phyloP scores from a whole-genome alignment of 2,113 vertebrate species.

The Herpetotheres cachinnans region DNA sequence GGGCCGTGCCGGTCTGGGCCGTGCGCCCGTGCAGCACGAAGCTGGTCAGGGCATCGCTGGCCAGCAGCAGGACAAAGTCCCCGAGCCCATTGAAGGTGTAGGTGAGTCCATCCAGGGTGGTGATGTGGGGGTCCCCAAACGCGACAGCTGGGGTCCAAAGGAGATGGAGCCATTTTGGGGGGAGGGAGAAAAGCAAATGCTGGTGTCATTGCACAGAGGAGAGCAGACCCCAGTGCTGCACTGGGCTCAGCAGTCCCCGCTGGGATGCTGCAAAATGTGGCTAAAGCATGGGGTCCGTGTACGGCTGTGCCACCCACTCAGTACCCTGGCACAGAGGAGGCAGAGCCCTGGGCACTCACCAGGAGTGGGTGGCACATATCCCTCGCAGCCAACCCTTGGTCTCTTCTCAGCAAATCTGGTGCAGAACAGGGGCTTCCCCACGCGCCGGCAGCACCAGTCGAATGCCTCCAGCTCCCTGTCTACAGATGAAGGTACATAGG shows the following conservation, averaged over 20 bases:
- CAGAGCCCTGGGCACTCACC: background rate
- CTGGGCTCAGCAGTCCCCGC: background rate
- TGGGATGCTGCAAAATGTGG: background rate
- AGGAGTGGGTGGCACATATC: background rate
- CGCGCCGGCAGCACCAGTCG: background rate
- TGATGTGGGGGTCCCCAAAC: constrained; percentile 47
- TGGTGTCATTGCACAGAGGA: background rate
- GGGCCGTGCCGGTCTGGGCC: background rate
- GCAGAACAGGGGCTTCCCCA: constrained; percentile 29
- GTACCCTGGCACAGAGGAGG: background rate
- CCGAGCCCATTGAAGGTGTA: constrained; percentile 55
- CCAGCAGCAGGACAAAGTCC: constrained; percentile 44
- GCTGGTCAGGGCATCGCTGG: background rate
- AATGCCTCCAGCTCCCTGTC: constrained; percentile 31
- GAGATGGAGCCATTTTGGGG: fast-evolving
- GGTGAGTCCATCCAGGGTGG: constrained; percentile 47
- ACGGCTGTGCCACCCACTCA: fast-evolving
- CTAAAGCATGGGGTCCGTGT: fast-evolving
- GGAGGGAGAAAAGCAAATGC: background rate
- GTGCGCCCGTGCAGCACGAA: background rate
- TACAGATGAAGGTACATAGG: fast-evolving
- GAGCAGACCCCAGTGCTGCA: background rate
- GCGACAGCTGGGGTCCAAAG: background rate
- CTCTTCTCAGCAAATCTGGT: constrained; percentile 49
- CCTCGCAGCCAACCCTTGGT: background rate